Evolutionary conservation across 1,140 invertebrate genomes (phyloP).

Genomic region (Drosophila varians): DNA sequence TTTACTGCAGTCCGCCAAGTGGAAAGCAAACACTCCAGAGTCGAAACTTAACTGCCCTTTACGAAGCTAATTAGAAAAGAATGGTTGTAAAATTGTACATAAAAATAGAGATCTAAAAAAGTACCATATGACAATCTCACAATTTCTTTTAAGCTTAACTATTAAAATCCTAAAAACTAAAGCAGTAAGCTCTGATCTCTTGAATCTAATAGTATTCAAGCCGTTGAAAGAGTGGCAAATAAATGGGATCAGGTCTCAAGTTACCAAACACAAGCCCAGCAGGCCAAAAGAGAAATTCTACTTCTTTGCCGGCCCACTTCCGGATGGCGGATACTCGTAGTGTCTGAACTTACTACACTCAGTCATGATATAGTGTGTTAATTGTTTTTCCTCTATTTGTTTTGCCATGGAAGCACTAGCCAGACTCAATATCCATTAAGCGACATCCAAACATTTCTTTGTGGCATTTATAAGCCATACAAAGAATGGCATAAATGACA

Average conservation of each 20-base stretch:
- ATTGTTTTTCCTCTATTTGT: conserved; percentile 37
- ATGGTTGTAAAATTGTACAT: not conserved
- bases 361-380: conserved; percentile 51
- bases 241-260: not conserved
- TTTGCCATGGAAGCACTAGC: not conserved
- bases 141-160: too few relatives aligned
- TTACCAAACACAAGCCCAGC: not conserved
- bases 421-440: conserved; percentile 23
- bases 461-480: conserved; percentile 45
- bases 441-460: conserved; percentile 32
- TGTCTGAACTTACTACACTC: conserved; percentile 33
- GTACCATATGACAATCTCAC: too few relatives aligned
- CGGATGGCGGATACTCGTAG: conserved; percentile 9
- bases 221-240: not conserved
- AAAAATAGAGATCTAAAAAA: not conserved
- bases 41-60: conserved; percentile 12
- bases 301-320: conserved; percentile 45
- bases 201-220: too few relatives aligned
- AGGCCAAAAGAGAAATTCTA: conserved; percentile 35
- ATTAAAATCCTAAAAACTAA: too few relatives aligned
- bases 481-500: conserved; percentile 32
- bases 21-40: conserved; percentile 15
- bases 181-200: too few relatives aligned
- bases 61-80: conserved; percentile 11
- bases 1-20: conserved; percentile 32